Conservation (phyloP, 2,888 invertebrate genomes). For the Clostera curtula region DNA sequence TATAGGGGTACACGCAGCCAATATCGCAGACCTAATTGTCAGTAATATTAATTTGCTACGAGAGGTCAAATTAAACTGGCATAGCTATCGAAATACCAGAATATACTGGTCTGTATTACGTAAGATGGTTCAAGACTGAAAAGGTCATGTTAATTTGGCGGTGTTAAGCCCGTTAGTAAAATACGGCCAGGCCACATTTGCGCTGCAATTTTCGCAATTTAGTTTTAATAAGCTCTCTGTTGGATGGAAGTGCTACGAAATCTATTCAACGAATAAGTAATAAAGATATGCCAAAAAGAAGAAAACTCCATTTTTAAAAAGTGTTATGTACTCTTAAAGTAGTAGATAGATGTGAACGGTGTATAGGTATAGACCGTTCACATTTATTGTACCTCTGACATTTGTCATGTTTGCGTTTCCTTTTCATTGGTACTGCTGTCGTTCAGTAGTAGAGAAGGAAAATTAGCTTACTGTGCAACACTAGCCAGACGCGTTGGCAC, state of each 20-base stretch:
- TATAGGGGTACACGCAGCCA: slow-evolving; percentile 35
- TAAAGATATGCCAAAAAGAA: slow-evolving; percentile 24
- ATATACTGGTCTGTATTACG: slow-evolving; percentile 21
- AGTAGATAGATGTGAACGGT: too few relatives aligned
- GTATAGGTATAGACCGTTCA: too few relatives aligned
- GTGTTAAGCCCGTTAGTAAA: slow-evolving; percentile 55
- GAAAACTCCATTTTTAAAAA: too few relatives aligned
- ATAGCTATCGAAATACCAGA: slow-evolving; percentile 16
- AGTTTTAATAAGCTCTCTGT: slow-evolving; percentile 67
- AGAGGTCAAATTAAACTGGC: slow-evolving; percentile 29
- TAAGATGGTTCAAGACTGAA: slow-evolving; percentile 12
- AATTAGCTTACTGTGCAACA: too few relatives aligned
- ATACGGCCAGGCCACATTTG: slow-evolving; percentile 65
- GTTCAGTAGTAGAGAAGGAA: too few relatives aligned
- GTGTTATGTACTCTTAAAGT: too few relatives aligned
- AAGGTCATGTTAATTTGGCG: slow-evolving; percentile 28
- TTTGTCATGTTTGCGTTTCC: too few relatives aligned
- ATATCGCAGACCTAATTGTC: slow-evolving; percentile 16
- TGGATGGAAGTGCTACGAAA: slow-evolving; percentile 51
- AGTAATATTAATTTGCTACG: slow-evolving; percentile 15
- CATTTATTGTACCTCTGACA: too few relatives aligned
- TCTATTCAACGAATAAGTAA: slow-evolving; percentile 35
- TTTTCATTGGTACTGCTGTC: too few relatives aligned
- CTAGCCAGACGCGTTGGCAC: too few relatives aligned
- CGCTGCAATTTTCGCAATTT: slow-evolving; percentile 71